phyloP scores from a whole-genome alignment of 2,797 vertebrate species.

The Sternarchorhynchus goeldii region DNA sequence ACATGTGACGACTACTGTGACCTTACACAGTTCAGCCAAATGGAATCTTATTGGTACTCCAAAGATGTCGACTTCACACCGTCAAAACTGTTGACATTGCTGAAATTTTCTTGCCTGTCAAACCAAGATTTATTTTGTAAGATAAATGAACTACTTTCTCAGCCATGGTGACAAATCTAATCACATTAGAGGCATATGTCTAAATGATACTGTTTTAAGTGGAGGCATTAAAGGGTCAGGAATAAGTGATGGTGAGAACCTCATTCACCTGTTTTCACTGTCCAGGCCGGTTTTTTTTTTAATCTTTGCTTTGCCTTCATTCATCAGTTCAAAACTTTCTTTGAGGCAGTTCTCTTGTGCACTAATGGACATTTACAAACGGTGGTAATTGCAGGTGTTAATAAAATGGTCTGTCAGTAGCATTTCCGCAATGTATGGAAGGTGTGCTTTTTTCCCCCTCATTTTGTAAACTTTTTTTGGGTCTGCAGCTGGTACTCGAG shows the following conservation, averaged over 20 bases:
- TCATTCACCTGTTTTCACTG: too few relatives aligned
- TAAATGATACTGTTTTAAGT: neutral
- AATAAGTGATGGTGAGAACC: neutral
- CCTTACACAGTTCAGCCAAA: neutral
- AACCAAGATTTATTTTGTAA: constrained; percentile 13
- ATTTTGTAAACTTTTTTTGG: constrained; percentile 13
- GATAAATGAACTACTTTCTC: constrained; percentile 17
- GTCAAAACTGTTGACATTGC: constrained; percentile 26
- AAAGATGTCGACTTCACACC: neutral
- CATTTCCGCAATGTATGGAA: too few relatives aligned
- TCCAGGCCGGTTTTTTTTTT: too few relatives aligned
- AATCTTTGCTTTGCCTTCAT: too few relatives aligned
- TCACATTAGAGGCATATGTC: constrained; percentile 11
- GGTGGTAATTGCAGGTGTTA: too few relatives aligned
- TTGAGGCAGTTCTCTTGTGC: too few relatives aligned
- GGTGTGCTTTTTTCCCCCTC: too few relatives aligned
- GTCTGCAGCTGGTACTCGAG: constrained; percentile 86
- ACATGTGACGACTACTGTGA: neutral
- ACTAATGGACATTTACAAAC: too few relatives aligned
- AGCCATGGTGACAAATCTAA: constrained; percentile 26
- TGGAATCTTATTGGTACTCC: neutral
- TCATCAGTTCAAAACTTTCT: too few relatives aligned
- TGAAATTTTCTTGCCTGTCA: constrained; percentile 6
- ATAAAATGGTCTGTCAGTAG: too few relatives aligned
- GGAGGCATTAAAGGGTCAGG: neutral